Evolutionary conservation across 2,797 vertebrate species (phyloP).

Genomic region (Clarias platycephalus): DNA sequence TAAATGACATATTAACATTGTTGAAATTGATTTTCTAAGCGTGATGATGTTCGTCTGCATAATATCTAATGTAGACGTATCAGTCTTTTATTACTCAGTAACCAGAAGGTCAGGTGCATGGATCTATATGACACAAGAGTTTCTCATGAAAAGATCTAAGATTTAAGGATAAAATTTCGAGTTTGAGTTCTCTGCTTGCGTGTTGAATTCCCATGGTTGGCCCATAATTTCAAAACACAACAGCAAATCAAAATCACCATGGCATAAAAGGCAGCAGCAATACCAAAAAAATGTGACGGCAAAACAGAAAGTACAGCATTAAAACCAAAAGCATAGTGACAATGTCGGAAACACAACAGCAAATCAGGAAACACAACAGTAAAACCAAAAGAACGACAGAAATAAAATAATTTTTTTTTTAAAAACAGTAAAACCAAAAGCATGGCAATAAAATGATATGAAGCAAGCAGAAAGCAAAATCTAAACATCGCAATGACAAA

Average conservation of each 20-base stretch:
- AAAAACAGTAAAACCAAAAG: not conserved
- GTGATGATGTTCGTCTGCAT: constrained; percentile 15
- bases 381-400: too few species aligned
- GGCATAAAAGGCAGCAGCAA: not conserved
- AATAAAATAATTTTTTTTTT: not conserved
- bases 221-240: not conserved
- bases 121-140: constrained; percentile 3
- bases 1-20: constrained; percentile 32
- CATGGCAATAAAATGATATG: not conserved
- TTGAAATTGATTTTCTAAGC: constrained; percentile 29
- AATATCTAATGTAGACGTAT: constrained; percentile 18
- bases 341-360: not conserved
- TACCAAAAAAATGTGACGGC: not conserved
- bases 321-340: not conserved
- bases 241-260: not conserved
- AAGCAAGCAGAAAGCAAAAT: too few species aligned
- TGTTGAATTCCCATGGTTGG: not conserved
- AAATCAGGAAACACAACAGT: too few species aligned
- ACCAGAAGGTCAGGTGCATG: not conserved
- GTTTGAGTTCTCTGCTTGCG: not conserved
- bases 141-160: not conserved
- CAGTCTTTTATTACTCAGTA: not conserved
- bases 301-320: not conserved
- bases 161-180: not conserved
- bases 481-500: too few species aligned